Base-by-base conservation (phyloP, 1,140 invertebrate genomes). In the Drusus annulatus region DNA sequence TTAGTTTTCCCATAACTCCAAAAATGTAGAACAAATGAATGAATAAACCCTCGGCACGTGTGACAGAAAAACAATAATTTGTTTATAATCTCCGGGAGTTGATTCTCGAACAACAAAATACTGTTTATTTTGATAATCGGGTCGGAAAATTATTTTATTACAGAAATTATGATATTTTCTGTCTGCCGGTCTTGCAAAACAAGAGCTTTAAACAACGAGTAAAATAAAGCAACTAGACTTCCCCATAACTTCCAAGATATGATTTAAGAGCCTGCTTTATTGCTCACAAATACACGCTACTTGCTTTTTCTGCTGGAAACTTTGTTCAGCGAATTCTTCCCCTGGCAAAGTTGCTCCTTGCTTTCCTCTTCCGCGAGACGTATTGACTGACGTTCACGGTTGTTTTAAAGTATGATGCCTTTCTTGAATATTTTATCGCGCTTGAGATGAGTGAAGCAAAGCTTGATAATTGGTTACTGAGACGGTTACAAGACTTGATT, bases 251-350 rank as follows among this genome's bases (percentile, higher is more conserved):
- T 3, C 16, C 36, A 8, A 65, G 62, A 15, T 65, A 65, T 16
- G 25, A 16, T 65, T 31, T 65, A n/a, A n/a, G 62, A 65, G 25
- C 28, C 21, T 65, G 28, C 16, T 63, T 65, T 65, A 65, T 65
- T n/a, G 62, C 62, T 28, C 31, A 0, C 0, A 45, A 1, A 0
- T 45, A n/a, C n/a, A n/a, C n/a, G 13, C 25, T 4, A 17, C 56
- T 17, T 19, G 23, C 10, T 8, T 60, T 60, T 60, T 60, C 17
- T 17, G 21, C 23, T 23, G 16, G 8, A 60, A 23, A 21, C 56
- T 16, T n/a, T 17, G 16, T 58, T 58, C 21, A 19, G 6, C 16
- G 21, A 58, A 58, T 17, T 15, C 23, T 17, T 19, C 56, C 15
- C 56, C 16, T 13, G 10, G 10, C 13, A 13, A 45, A 45, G 36